These are phyloP conservation scores for Felis catus DNA, from an alignment of 2,113 vertebrate genomes.

Conservation along the genomic window DNA sequence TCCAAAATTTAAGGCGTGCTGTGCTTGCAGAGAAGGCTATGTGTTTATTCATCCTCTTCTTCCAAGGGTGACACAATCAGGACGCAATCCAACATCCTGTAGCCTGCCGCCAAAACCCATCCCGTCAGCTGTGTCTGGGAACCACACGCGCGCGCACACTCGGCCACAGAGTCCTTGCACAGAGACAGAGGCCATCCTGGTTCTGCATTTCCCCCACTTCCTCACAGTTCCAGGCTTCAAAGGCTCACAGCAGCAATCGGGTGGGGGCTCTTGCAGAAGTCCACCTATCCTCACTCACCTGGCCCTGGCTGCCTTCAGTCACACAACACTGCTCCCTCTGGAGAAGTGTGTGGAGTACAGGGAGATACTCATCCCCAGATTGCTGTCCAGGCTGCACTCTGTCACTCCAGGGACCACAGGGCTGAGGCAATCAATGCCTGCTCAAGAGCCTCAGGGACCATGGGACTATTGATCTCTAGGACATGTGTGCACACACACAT, in stretches of 20 bases:
- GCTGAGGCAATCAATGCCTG: neutral
- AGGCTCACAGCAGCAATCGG: neutral
- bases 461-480: neutral
- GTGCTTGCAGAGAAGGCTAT: slow-evolving; percentile 47
- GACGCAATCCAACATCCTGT: slow-evolving; percentile 71
- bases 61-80: slow-evolving; percentile 69
- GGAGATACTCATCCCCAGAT: neutral
- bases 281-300: neutral
- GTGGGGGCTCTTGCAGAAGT: neutral
- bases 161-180: neutral
- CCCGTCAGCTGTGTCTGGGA: slow-evolving; percentile 58
- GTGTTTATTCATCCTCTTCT: slow-evolving; percentile 63
- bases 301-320: neutral
- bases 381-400: neutral
- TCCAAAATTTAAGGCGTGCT: slow-evolving; percentile 47
- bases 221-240: neutral
- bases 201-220: neutral
- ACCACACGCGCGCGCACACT: neutral
- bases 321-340: neutral
- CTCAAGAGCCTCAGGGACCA: neutral
- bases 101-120: slow-evolving; percentile 61
- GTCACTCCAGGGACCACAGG: neutral
- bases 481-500: fast-evolving
- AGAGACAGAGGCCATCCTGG: neutral
- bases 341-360: neutral